Conservation (phyloP, 2,888 invertebrate genomes). For the Alsophila aescularia region DNA sequence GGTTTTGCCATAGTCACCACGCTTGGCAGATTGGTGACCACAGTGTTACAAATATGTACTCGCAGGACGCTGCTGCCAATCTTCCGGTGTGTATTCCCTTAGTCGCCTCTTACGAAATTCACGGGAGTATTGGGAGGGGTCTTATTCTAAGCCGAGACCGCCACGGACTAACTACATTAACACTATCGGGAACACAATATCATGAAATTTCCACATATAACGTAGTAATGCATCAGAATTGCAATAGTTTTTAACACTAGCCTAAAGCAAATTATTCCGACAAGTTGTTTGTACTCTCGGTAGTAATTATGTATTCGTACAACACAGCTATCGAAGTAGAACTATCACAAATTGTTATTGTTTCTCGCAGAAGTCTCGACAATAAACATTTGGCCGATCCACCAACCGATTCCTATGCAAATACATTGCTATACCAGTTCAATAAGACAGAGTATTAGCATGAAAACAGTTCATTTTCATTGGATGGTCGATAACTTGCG, state of each 20-base stretch:
- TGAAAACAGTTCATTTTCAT: background rate
- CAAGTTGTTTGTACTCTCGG: background rate
- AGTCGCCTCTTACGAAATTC: no score
- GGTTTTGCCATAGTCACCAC: no score
- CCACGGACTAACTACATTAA: no score
- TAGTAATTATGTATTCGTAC: background rate
- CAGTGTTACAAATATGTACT: no score
- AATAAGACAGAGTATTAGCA: background rate
- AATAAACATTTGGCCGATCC: slow-evolving; percentile 4
- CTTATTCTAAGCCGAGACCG: no score
- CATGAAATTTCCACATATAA: no score
- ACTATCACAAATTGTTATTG: slow-evolving; percentile 9
- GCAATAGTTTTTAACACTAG: background rate
- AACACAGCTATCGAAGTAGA: background rate
- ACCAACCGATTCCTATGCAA: slow-evolving; percentile 8
- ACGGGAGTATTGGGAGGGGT: no score
- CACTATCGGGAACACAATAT: no score
- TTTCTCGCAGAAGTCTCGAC: background rate
- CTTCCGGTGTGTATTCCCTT: no score
- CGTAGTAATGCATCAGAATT: background rate
- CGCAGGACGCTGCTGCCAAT: no score
- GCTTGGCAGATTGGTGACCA: no score
- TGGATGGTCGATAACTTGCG: background rate
- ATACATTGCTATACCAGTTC: background rate
- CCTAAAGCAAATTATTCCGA: background rate